Evolutionary conservation across 2,888 invertebrate species (phyloP), one percentile per base, ranked within the genome.

Genomic region (Clunio marinus): DNA sequence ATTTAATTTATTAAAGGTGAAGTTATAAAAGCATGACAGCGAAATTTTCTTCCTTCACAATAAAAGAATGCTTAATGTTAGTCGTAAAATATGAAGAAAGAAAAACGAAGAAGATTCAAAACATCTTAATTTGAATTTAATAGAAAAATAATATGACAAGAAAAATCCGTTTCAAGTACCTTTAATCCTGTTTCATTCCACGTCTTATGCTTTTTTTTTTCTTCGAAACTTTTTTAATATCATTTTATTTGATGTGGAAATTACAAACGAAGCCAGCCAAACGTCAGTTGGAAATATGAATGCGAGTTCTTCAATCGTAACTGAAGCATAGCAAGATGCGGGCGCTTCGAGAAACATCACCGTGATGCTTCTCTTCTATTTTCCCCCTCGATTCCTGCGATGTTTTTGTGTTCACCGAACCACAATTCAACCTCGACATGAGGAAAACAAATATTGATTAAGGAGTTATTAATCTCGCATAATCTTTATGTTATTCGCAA

Each of bases 71-170:
- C 4, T n/a, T 15, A 17, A 17, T n/a, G 15, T 7, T n/a, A n/a
- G n/a, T n/a, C n/a, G 45, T 4, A 45, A 45, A 24, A 27, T 24
- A 27, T 8, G 57, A 24, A 57, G n/a, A 27, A 15, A 51, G 51
- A 13, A 57, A 57, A 51, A 51, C 22, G 57, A 57, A 27, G 27
- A 51, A 22, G 27, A 57, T 57, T 57, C 25, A 57, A 57, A 57
- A 57, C 27, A 57, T 57, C 57, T 60, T 60, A 60, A 60, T 60
- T 60, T 17, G 20, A 60, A 60, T 60, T 60, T 60, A 37, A 60
- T 32, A 32, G 37, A 60, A 32, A 60, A 35, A 58, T 32, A 60
- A 60, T 60, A 37, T 60, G 60, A 60, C 60, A 35, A 35, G 60
- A 15, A 22, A 60, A 35, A 60, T 60, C 60, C 60, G 35, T 35